Evolutionary conservation across 2,113 vertebrate genomes (phyloP), one percentile per base, ranked within the genome.

Genomic region (Plotosus lineatus): DNA sequence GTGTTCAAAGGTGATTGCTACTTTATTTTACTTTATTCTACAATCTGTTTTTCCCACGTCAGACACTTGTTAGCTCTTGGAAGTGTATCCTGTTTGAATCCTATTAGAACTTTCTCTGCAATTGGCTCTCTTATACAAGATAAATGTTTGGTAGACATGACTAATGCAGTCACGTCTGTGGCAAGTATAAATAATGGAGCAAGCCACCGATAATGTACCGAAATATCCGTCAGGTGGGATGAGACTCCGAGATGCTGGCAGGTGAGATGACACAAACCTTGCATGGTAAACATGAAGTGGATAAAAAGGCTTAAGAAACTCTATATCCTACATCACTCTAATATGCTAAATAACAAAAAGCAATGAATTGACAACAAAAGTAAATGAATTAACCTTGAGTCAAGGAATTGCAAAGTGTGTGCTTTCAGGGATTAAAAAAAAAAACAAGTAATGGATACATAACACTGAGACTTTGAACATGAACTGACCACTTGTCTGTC

Each of bases 101-200:
- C 72, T 74, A 56, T 87, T 82, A 80, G 82, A 80, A 81, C 80
- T 79, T 68, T 85, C 81, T 77, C 56, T 75, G 53, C 75, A 88
- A 86, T 89, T 88, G 85, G 78, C 65, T 71, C 33, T 19, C 73
- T 88, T 87, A 86, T 75, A 86, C 85, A 89, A 89, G 72, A 66
- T 68, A 82, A 86, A 88, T 74, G 81, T 85, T 84, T 87, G 86
- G 87, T 86, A 86, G 84, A 85, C 15, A 48, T 78, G 75, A 79
- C 80, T 82, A 65, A 75, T 80, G 81, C 71, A 85, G 83, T 86
- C 86, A 85, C 77, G 78, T 77, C 78, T 82, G 83, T 76, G 75
- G 84, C 83, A 85, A 87, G 77, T 69, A 79, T 65, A 79, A 85
- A 84, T 73, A 56, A 21, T 46, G 81, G 60, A 82, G 80, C 65